Base-by-base conservation (phyloP, 92 coral and sea anemone species). In the Phenganax subtilis region DNA sequence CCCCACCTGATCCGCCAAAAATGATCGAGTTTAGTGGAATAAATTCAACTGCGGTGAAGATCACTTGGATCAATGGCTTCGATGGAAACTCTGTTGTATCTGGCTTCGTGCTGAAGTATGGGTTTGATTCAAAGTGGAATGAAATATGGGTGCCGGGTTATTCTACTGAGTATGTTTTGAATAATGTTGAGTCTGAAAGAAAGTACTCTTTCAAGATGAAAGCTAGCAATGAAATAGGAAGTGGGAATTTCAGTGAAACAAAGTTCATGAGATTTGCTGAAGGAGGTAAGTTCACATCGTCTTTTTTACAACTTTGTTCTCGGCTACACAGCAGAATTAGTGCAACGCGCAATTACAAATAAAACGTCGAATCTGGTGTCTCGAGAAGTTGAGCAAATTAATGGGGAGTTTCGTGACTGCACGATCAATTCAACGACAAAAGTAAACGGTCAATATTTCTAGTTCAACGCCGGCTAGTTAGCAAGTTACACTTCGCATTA, bases 151-250 rank as follows among this genome's bases (percentile, higher is more conserved):
- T 93, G 27, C 6, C 57, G 6, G 74, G 81, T 20, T 80, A 81
- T 20, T 58, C 79, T 57, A 87, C 85, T 12, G 84, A 89, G 51
- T 83, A 81, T 85, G 81, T 91, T 10, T 83, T 93, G 3, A 88
- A 90, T 57, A 85, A 88, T 7, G 71, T 93, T 12, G 82, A 86
- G 70, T 85, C 88, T 56, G 86, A 83, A 12, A 80, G 86, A 14
- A 85, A 75, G 7, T 90, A 91, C 76, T 82, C 75, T 80, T 92
- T 93, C 78, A 73, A 86, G 55, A 85, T 91, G 82, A 90, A 92
- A 12, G 98, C 98, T 10, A 70, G 87, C 17, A 93, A 93, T 85
- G 88, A 86, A 15, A 90, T 89, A n/a, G 97, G 97, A 9, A 30
- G 11, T 54, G 98, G 98, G n/a, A 63, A 85, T 28, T 87, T 88